These are phyloP conservation scores for Augochlorella aurata DNA, from an alignment of 2,888 invertebrate genomes.

Conservation along the genomic window DNA sequence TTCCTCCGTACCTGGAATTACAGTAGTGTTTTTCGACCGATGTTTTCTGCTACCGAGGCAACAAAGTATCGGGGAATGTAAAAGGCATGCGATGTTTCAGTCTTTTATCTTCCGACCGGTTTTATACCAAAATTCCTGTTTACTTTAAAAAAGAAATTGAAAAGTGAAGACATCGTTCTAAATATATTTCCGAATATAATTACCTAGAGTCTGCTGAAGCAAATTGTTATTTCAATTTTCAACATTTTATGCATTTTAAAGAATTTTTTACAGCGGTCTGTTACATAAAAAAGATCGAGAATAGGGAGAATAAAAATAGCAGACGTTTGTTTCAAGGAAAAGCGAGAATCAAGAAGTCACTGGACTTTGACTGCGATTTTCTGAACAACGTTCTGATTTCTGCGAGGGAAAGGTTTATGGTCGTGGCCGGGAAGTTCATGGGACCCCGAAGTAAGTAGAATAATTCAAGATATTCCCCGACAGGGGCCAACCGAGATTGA, in stretches of 20 bases:
- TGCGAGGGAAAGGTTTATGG: background rate
- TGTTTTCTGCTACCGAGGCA: background rate
- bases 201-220: no score
- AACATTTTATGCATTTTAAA: no score
- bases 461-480: background rate
- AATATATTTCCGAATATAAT: no score
- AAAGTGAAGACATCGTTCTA: no score
- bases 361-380: background rate
- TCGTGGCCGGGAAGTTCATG: background rate
- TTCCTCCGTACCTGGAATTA: background rate
- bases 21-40: background rate
- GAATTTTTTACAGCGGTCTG: no score
- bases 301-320: background rate
- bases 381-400: slow-evolving; percentile 4
- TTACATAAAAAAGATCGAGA: no score
- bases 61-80: no score
- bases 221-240: no score
- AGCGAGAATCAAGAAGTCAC: background rate
- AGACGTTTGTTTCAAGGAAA: background rate
- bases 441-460: background rate
- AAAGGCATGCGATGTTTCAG: no score
- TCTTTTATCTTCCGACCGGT: no score
- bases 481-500: background rate
- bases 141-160: no score
- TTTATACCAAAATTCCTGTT: no score